Evolutionary conservation across 2,888 invertebrate genomes (phyloP), one percentile per base, ranked within the genome.

Genomic region (Thalpophila matura): DNA sequence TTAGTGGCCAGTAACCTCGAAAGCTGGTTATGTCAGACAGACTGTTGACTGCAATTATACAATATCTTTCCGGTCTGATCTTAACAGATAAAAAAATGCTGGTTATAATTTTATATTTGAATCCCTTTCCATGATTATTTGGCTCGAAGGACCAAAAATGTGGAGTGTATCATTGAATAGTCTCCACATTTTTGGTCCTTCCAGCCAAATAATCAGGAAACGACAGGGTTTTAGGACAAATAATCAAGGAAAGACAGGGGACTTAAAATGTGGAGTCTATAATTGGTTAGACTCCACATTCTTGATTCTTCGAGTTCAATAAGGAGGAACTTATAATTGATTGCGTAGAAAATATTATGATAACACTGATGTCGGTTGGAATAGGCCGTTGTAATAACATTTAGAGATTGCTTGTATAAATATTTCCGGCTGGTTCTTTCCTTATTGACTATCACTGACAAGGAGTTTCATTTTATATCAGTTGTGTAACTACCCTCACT

Each of bases 11-110:
- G 16, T 37, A n/a, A 37, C 43, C 26, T 38, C 71, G 70, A 63
- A 27, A 46, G 38, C 33, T 29, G 12, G 33, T 63, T 70, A 63
- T 70, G 64, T 51, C 71, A 45, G 33, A 51, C 35, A 20, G 46
- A 24, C 14, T 16, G 20, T 37, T 59, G 43, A 35, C 16, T 29
- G 37, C 42, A 29, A 35, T 62, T 56, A 43, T 66, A 57, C 42
- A 56, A 31, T 54, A 29, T 4, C 12, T 14, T 50, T 20, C 14
- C 14, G 57, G 16, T 26, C 29, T 20, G 37, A 24, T 49, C 24
- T 16, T 16, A 35, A 10, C 14, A 18, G 16, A 45, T 18, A 6
- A 27, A 26, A 43, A 31, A 4, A 12, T 10, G 43, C 10, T 14
- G 24, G 10, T 43, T 22, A 12, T 51, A 16, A 12, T 51, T n/a